Base-by-base conservation (phyloP, 1,140 invertebrate genomes). In the Calephelis virginiensis region DNA sequence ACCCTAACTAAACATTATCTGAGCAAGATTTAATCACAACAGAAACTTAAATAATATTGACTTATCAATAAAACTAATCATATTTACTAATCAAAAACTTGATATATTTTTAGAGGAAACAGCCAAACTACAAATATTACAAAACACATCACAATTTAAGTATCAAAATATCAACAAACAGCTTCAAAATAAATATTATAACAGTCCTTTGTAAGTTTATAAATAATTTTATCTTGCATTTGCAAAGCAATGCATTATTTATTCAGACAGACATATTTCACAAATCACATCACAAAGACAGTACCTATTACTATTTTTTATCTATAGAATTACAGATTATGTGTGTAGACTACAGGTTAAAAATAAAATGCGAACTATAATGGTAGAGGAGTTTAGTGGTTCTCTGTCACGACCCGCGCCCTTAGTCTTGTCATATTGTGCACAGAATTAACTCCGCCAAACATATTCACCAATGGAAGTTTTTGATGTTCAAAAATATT, bases 11-110 rank as follows among this genome's bases (percentile, higher is more conserved):
- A 84, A 78, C 83, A 89, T 90, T 84, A 86, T 85, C 75, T 74
- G 76, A 82, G 78, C 80, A 89, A 85, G 80, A 80, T 73, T 85
- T 82, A 88, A 87, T 86, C 87, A 89, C 85, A 85, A 88, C 82
- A 86, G 85, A 85, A 81, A 88, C 77, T 77, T 75, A 81, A 83
- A 80, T 83, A 79, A 77, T 81, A 86, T 82, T 78, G 80, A 88
- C 79, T 82, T 87, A 85, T 82, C 85, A 87, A 59, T 81, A 79
- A 77, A 78, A 84, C 73, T 83, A 80, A 86, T 87, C 80, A 82
- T 78, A 72, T 69, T 59, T 69, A 80, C 81, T 77, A 85, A 83
- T 85, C 81, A 85, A 78, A 78, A 73, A 78, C 80, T 74, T 73
- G 71, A 72, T 68, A 48, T 45, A 65, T 73, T 53, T 64, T 70